Base-by-base conservation (phyloP, 1,140 invertebrate species). In the Leguminivora glycinivorella region DNA sequence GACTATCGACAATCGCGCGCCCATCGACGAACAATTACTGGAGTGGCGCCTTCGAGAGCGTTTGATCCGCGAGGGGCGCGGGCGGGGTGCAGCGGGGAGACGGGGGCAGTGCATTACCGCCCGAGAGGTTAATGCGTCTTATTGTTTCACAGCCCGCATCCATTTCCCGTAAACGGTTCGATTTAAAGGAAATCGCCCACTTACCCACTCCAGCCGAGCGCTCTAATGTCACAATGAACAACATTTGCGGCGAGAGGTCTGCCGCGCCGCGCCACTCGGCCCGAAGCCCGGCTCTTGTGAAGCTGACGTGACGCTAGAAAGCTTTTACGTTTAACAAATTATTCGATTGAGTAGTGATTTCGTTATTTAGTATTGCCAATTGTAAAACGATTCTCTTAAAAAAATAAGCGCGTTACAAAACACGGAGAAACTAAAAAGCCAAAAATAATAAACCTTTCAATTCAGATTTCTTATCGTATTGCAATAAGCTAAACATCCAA, bases 131-230 rank as follows among this genome's bases (percentile, higher is more conserved):
- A 63, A 63, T 63, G 58, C 26, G 58, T 34, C 58, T 63, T 63
- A 63, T 63, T 63, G 58, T 63, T 63, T 63, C 58, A 63, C 58
- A 29, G 25, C 24, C 56, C 56, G 25, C 25, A 63, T 63, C 58
- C 58, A 63, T 63, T 63, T 31, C 58, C 58, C 25, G 26, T 63
- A 63, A 63, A 29, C 26, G 58, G 58, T 63, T 63, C 26, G 58
- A 63, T 63, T 63, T 63, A 52, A 52, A 63, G 58, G 58, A 63
- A 63, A 63, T 63, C 58, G 58, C 25, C 25, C 58, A 63, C 58
- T 63, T 63, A 63, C n/a, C 7, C 24, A n/a, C 25, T 26, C 7
- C 26, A n/a, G 26, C 26, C 7, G 58, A n/a, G 26, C 26, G 14
- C 58, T 26, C 25, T 63, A 63, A 63, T 63, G 58, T n/a, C 47